These are phyloP conservation scores for Prionace glauca DNA, from an alignment of 2,797 vertebrate species.

Conservation along the genomic window DNA sequence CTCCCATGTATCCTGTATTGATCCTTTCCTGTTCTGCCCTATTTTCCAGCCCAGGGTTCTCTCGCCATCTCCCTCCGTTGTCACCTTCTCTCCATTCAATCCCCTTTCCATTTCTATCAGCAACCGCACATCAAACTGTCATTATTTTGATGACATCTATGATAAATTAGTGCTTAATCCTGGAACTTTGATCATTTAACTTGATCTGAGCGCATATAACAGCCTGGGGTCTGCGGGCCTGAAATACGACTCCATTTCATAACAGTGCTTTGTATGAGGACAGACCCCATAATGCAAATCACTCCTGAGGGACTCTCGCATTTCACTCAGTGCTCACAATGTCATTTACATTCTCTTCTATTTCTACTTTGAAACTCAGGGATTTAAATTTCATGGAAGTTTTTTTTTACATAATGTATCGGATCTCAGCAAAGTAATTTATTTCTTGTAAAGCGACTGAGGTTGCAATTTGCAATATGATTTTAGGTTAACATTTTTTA, in stretches of 20 bases:
- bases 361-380: not conserved
- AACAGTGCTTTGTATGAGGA: conserved; percentile 3
- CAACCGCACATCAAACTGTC: not conserved
- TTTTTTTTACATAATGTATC: not conserved
- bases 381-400: not conserved
- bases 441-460: not conserved
- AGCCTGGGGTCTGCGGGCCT: not conserved
- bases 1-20: not conserved
- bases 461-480: not conserved
- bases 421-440: not conserved
- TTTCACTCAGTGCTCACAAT: not conserved
- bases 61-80: not conserved
- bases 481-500: not conserved
- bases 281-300: not conserved
- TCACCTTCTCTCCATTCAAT: not conserved
- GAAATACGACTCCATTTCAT: not conserved
- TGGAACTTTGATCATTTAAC: conserved; percentile 5
- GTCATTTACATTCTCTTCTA: not conserved
- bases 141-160: not conserved
- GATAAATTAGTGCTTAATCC: conserved; percentile 21
- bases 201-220: not conserved
- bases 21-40: not conserved
- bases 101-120: not conserved
- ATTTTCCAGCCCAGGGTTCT: not conserved
- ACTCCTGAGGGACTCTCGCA: not conserved